Percentiles rank a stretch among this genome's conserved stretches.
Evolutionary conservation across 1,140 invertebrate genomes (phyloP).

Genomic region (Diorhabda sublineata): DNA sequence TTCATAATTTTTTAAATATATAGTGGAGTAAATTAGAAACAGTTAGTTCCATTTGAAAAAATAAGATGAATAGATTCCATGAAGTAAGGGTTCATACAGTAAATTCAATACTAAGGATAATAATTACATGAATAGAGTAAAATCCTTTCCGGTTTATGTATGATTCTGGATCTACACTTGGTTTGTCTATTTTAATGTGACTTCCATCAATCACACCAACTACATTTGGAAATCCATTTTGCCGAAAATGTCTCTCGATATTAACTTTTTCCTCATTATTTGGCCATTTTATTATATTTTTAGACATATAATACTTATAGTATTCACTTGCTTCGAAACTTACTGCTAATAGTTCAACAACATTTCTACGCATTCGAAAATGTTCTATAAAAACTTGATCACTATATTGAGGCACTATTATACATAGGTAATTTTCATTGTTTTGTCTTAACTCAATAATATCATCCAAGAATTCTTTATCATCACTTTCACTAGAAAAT

Average conservation of each 20-base stretch:
- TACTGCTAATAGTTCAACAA: not conserved
- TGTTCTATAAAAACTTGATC: no score
- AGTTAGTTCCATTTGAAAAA: not conserved
- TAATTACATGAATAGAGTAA: constrained; percentile 34
- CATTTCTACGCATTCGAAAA: not conserved
- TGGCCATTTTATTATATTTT: constrained; percentile 35
- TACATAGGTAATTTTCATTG: no score
- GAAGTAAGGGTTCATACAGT: no score
- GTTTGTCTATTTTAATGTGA: constrained; percentile 14
- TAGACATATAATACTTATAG: constrained; percentile 21
- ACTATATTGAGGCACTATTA: no score
- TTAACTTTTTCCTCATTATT: constrained; percentile 29
- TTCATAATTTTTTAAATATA: not conserved
- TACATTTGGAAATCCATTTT: constrained; percentile 27
- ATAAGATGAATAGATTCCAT: not conserved
- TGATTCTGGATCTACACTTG: constrained; percentile 14
- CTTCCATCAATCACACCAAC: constrained; percentile 22
- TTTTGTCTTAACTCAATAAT: no score
- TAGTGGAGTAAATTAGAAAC: not conserved
- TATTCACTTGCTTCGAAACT: not conserved
- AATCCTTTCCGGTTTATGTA: constrained; percentile 30
- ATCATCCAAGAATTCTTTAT: no score
- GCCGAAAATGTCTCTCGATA: constrained; percentile 30
- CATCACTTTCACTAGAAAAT: no score
- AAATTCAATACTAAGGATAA: not conserved